A percentile compares a stretch with the other conserved stretches of the same genome.
Evolutionary conservation across 2,113 vertebrate species (phyloP).

Genomic region (Lanius collurio): DNA sequence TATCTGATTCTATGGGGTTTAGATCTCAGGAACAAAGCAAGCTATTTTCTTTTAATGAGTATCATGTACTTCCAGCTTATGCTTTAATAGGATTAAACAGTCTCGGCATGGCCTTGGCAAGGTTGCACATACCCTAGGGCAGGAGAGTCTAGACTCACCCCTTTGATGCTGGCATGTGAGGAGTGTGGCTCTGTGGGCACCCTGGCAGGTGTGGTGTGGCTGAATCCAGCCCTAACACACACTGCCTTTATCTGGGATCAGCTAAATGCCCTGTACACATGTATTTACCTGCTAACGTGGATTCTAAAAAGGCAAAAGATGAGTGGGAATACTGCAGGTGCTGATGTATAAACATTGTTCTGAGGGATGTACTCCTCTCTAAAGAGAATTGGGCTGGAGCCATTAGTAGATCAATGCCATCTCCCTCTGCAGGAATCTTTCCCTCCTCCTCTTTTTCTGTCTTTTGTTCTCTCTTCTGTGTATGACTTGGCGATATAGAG

Average conservation of each 20-base stretch:
- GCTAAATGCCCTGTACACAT: neutral
- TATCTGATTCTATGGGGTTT: neutral
- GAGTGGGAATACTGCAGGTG: neutral
- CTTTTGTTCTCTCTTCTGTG: neutral
- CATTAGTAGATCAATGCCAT: neutral
- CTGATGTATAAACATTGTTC: neutral
- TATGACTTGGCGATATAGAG: neutral
- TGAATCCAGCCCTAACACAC: neutral
- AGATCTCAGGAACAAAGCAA: neutral
- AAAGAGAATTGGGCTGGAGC: neutral
- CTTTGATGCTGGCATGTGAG: neutral
- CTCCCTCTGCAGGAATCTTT: neutral
- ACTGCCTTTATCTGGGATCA: neutral
- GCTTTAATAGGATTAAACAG: slow-evolving; percentile 31
- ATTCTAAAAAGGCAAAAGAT: neutral
- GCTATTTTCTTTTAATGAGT: neutral
- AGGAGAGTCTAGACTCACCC: neutral
- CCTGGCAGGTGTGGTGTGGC: neutral
- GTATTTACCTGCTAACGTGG: neutral
- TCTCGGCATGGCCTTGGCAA: neutral
- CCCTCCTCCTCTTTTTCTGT: neutral
- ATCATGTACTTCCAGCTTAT: neutral
- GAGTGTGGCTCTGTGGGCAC: neutral
- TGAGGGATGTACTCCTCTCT: neutral
- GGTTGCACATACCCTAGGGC: neutral